Evolutionary conservation across 2,113 vertebrate species (phyloP).

Genomic region (Onychostruthus taczanowskii): DNA sequence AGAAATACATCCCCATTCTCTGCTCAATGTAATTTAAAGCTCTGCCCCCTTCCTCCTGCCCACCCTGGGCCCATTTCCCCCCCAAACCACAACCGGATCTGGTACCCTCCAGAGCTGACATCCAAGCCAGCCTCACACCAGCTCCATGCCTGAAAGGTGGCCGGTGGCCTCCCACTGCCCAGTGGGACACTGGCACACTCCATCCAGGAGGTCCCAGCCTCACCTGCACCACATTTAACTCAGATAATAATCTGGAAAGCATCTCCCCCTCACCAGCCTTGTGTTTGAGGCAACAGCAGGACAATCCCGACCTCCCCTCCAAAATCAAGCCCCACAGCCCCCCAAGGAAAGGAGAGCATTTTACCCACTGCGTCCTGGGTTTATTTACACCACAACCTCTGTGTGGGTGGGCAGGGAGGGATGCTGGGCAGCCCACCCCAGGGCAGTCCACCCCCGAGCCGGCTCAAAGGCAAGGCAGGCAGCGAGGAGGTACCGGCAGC

Average conservation of each 20-base stretch:
- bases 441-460: neutral
- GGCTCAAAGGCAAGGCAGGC: neutral
- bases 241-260: neutral
- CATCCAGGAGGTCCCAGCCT: neutral
- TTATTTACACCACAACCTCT: conserved; percentile 52
- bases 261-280: too few species aligned
- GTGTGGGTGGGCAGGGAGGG: neutral
- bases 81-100: neutral
- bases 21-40: neutral
- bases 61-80: neutral
- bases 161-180: too few species aligned
- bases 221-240: neutral
- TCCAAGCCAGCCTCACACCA: neutral
- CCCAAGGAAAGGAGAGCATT: neutral
- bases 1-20: neutral
- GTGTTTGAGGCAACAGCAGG: neutral
- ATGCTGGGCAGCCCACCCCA: neutral
- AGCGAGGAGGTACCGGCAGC: neutral
- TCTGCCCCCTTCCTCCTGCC: neutral
- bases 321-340: neutral
- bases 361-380: neutral
- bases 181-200: neutral
- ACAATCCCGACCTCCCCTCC: neutral
- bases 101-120: neutral
- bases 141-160: neutral